These are phyloP conservation scores for Bovichtus diacanthus DNA, from an alignment of 2,797 vertebrate genomes.

Conservation along the genomic window DNA sequence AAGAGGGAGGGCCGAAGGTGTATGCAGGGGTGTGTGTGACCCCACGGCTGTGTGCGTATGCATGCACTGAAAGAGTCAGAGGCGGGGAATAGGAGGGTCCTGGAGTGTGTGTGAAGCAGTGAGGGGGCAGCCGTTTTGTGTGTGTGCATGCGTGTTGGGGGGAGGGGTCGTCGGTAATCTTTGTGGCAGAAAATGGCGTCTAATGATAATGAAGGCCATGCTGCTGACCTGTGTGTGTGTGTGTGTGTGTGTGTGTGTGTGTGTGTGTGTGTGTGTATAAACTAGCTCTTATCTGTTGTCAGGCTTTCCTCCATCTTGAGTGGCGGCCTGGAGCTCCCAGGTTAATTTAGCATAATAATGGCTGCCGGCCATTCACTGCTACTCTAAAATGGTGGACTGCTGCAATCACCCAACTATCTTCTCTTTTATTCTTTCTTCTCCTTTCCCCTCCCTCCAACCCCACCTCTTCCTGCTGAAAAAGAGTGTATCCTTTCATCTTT, in stretches of 20 bases:
- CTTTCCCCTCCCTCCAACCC: constrained; percentile 41
- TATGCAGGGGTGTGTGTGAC: constrained; percentile 47
- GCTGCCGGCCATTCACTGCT: constrained; percentile 74
- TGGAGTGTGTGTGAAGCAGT: constrained; percentile 26
- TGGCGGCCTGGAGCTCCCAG: constrained; percentile 75
- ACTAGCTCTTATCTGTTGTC: constrained; percentile 79
- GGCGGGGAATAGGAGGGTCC: constrained; percentile 33
- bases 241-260: constrained; percentile 15
- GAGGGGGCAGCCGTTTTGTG: constrained; percentile 40
- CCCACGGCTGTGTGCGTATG: constrained; percentile 18
- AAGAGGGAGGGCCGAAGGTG: constrained; percentile 77
- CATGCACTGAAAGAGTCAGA: constrained; percentile 47
- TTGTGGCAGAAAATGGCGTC: constrained; percentile 84
- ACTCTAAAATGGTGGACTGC: constrained; percentile 81
- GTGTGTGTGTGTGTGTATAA: constrained; percentile 74
- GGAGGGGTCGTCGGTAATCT: constrained; percentile 74
- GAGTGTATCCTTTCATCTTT: constrained; percentile 63
- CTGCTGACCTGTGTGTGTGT: constrained; percentile 66
- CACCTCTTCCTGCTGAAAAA: constrained; percentile 54
- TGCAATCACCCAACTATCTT: constrained; percentile 66
- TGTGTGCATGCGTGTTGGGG: constrained; percentile 59
- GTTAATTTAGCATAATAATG: constrained; percentile 86
- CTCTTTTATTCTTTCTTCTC: constrained; percentile 45
- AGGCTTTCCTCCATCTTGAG: constrained; percentile 83
- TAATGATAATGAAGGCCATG: constrained; percentile 83